These are phyloP conservation scores for Orgyia antiqua DNA, from an alignment of 2,888 invertebrate genomes.

Conservation along the genomic window DNA sequence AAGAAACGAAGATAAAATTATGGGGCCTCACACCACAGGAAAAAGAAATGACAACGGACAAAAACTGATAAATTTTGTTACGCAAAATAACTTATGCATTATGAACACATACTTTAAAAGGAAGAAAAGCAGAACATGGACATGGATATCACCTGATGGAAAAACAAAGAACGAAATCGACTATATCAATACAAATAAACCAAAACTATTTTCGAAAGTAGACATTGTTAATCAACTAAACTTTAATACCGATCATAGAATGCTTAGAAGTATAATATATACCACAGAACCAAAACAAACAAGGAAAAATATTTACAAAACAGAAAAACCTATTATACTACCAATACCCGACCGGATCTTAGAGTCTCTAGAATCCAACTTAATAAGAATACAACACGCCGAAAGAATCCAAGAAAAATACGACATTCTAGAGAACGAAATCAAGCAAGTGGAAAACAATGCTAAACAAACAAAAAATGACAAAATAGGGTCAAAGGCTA, in stretches of 20 bases:
- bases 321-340: not conserved
- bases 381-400: too few species aligned
- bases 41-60: slow-evolving; percentile 2
- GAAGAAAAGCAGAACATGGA: not conserved
- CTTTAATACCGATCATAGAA: slow-evolving; percentile 4
- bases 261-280: slow-evolving; percentile 1
- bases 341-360: too few species aligned
- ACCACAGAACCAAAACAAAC: not conserved
- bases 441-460: too few species aligned
- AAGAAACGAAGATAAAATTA: slow-evolving; percentile 1
- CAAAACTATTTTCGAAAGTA: not conserved
- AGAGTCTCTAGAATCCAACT: too few species aligned
- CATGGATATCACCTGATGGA: not conserved
- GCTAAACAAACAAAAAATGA: too few species aligned
- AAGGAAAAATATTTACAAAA: not conserved
- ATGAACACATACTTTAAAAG: slow-evolving; percentile 1
- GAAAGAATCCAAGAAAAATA: too few species aligned
- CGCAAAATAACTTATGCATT: slow-evolving; percentile 1
- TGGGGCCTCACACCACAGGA: slow-evolving; percentile 1
- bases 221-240: not conserved
- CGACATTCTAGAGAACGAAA: too few species aligned
- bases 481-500: too few species aligned
- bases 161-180: not conserved
- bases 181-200: not conserved
- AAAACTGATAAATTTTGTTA: not conserved